Evolutionary conservation across 2,888 invertebrate species (phyloP).

Genomic region (Lymantria monacha): DNA sequence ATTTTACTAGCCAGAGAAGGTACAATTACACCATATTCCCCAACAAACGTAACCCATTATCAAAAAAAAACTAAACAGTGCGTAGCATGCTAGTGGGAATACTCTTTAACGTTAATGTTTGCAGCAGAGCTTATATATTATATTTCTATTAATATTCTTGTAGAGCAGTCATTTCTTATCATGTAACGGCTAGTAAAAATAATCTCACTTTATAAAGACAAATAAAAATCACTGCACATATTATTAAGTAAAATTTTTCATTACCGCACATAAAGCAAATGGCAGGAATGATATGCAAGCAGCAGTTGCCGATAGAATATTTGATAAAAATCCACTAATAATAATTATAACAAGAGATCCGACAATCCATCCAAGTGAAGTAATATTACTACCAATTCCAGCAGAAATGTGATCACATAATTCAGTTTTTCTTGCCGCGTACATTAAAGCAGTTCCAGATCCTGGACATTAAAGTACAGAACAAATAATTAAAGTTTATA

Average conservation of each 20-base stretch:
- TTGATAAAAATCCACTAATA: conserved; percentile 36
- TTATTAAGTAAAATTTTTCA: background rate
- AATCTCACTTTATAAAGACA: too few relatives aligned
- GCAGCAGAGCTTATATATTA: too few relatives aligned
- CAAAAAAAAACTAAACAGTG: too few relatives aligned
- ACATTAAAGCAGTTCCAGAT: conserved; percentile 6
- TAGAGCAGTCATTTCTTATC: too few relatives aligned
- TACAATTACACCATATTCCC: too few relatives aligned
- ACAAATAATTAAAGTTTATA: background rate
- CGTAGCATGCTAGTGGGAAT: too few relatives aligned
- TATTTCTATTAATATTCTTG: too few relatives aligned
- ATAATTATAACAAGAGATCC: conserved; percentile 42
- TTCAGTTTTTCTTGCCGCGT: conserved; percentile 5
- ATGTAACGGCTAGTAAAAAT: too few relatives aligned
- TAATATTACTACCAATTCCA: conserved; percentile 28
- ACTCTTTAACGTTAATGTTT: too few relatives aligned
- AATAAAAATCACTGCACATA: too few relatives aligned
- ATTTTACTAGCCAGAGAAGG: too few relatives aligned
- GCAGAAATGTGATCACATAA: conserved; percentile 17
- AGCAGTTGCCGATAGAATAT: conserved; percentile 46
- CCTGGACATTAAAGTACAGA: conserved; percentile 1
- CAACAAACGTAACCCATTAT: too few relatives aligned
- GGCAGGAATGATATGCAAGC: conserved; percentile 44
- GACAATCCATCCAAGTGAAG: conserved; percentile 19
- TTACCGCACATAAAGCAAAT: conserved; percentile 49